Conservation (phyloP, 2,888 invertebrate species). For the Laothoe populi region DNA sequence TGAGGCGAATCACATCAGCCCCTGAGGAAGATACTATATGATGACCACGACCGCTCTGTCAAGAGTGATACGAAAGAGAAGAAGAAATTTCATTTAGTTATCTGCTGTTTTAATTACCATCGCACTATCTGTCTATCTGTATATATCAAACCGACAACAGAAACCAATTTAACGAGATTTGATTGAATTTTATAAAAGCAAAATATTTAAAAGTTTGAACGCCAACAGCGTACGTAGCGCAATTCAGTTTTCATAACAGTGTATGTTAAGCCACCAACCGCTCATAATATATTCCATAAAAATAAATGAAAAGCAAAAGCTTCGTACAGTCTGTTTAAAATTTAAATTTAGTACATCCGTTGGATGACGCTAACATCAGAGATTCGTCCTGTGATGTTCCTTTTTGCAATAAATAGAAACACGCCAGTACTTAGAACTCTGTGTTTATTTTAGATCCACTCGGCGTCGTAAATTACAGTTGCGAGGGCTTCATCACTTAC, state of each 20-base stretch:
- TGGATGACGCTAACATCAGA: constrained; percentile 29
- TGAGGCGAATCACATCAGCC: too few species aligned
- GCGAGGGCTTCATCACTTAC: constrained; percentile 9
- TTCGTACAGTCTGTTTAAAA: not conserved
- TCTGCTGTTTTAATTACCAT: too few species aligned
- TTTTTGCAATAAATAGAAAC: constrained; percentile 37
- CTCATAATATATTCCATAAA: constrained; percentile 4
- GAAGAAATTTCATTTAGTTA: too few species aligned
- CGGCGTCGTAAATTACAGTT: constrained; percentile 34
- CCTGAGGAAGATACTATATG: too few species aligned
- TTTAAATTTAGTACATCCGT: constrained; percentile 32
- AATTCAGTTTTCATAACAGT: not conserved
- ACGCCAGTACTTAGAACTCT: constrained; percentile 37
- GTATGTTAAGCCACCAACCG: not conserved
- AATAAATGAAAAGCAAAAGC: constrained; percentile 6
- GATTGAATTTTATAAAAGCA: too few species aligned
- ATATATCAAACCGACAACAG: too few species aligned
- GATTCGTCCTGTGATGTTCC: constrained; percentile 29
- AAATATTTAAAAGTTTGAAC: too few species aligned
- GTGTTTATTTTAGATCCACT: constrained; percentile 38
- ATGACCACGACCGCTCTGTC: too few species aligned
- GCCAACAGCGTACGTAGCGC: not conserved
- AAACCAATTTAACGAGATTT: too few species aligned
- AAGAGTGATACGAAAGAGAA: too few species aligned
- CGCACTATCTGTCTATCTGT: too few species aligned